phyloP scores from a whole-genome alignment of 2,888 invertebrate species.

The Tenthredo scrophulariae region DNA sequence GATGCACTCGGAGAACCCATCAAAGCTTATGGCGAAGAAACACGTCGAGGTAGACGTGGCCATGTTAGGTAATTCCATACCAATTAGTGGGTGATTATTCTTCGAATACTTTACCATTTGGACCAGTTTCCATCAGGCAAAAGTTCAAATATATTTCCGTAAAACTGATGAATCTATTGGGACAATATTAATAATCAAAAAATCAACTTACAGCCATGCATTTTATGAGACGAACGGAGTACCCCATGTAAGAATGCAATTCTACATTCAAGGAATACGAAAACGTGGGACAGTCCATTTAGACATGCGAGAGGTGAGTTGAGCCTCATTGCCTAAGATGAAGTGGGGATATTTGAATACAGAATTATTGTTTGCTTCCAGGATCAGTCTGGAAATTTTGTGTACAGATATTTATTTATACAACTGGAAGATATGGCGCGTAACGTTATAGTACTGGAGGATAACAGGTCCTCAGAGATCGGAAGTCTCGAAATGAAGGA shows the following conservation, averaged over 20 bases:
- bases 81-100: not conserved
- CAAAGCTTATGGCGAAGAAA: constrained; percentile 93
- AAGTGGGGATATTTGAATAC: constrained; percentile 45
- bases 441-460: constrained; percentile 88
- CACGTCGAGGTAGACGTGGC: constrained; percentile 88
- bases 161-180: not conserved
- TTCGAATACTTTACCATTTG: not conserved
- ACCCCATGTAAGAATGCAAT: constrained; percentile 92
- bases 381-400: constrained; percentile 88
- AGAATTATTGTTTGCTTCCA: constrained; percentile 77
- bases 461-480: constrained; percentile 80
- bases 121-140: no score
- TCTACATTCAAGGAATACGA: constrained; percentile 91
- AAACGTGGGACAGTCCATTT: constrained; percentile 91
- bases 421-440: constrained; percentile 89
- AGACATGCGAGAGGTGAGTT: constrained; percentile 89
- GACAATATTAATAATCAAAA: not conserved
- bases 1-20: constrained; percentile 94
- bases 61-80: constrained; percentile 84
- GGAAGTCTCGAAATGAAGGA: constrained; percentile 72
- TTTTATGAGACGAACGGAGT: constrained; percentile 88
- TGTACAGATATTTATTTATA: constrained; percentile 91
- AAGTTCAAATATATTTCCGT: not conserved
- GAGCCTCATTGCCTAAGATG: constrained; percentile 23
- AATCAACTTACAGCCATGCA: constrained; percentile 81